phyloP scores from a whole-genome alignment of 2,113 vertebrate species.

The Microtus oregoni region DNA sequence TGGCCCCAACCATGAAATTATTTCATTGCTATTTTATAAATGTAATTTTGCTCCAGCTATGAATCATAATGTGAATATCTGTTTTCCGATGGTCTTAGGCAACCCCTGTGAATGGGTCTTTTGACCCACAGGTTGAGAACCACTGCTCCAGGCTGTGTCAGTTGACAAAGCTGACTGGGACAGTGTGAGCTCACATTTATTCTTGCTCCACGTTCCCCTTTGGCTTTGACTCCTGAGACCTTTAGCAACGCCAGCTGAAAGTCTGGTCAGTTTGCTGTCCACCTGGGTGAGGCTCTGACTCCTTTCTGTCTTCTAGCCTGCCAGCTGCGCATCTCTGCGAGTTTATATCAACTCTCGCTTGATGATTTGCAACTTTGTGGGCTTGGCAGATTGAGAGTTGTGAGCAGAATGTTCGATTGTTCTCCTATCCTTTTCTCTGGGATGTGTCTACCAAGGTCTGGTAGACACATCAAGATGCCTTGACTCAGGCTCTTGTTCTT shows the following conservation, averaged over 20 bases:
- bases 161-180: background rate
- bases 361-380: background rate
- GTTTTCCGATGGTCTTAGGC: background rate
- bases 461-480: too few species aligned
- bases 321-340: background rate
- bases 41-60: background rate
- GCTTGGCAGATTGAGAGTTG: background rate
- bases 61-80: background rate
- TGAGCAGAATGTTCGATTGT: background rate
- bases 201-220: background rate
- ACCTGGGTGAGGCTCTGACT: background rate
- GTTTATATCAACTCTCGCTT: background rate
- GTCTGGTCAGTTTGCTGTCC: background rate
- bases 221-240: background rate
- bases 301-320: background rate
- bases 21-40: background rate
- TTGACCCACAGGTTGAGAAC: background rate
- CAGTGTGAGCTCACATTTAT: background rate
- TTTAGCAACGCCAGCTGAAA: background rate
- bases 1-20: background rate
- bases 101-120: background rate
- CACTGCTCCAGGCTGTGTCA: background rate
- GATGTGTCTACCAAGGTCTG: background rate
- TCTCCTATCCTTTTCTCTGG: background rate
- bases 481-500: background rate